phyloP scores from a whole-genome alignment of 2,797 vertebrate genomes.

The Pangasius larnaudii region DNA sequence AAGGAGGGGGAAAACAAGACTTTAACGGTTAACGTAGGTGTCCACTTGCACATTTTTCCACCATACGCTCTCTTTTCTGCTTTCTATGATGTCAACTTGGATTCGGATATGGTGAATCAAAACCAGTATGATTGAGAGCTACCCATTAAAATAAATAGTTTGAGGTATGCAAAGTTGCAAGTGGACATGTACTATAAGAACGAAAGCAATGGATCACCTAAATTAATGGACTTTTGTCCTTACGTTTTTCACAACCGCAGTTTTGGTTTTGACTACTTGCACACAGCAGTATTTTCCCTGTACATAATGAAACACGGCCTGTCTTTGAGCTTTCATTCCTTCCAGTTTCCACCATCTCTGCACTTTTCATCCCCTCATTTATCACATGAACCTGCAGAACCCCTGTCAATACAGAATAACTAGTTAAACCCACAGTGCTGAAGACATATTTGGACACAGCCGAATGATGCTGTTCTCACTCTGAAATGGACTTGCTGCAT shows the following conservation, averaged over 20 bases:
- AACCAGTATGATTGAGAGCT: not conserved
- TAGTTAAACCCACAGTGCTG: not conserved
- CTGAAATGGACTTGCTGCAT: conserved; percentile 36
- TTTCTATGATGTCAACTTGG: not conserved
- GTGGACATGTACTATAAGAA: too few species aligned
- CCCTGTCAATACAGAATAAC: not conserved
- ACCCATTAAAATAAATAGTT: not conserved
- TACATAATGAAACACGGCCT: not conserved
- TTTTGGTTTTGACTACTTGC: not conserved
- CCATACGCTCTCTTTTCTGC: not conserved
- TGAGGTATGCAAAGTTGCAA: not conserved
- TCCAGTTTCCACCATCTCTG: conserved; percentile 1
- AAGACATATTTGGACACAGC: conserved; percentile 6
- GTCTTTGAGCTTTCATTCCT: not conserved
- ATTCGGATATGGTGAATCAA: not conserved
- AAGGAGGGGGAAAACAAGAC: not conserved
- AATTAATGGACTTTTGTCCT: not conserved
- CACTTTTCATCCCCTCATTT: conserved; percentile 22
- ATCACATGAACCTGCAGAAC: not conserved
- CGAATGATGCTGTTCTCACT: conserved; percentile 30
- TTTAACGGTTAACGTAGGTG: not conserved
- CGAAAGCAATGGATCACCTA: not conserved
- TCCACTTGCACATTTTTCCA: not conserved
- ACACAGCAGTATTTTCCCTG: not conserved
- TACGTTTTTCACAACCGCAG: not conserved